Evolutionary conservation across 2,113 vertebrate genomes (phyloP).

Genomic region (Ploceus nigricollis): DNA sequence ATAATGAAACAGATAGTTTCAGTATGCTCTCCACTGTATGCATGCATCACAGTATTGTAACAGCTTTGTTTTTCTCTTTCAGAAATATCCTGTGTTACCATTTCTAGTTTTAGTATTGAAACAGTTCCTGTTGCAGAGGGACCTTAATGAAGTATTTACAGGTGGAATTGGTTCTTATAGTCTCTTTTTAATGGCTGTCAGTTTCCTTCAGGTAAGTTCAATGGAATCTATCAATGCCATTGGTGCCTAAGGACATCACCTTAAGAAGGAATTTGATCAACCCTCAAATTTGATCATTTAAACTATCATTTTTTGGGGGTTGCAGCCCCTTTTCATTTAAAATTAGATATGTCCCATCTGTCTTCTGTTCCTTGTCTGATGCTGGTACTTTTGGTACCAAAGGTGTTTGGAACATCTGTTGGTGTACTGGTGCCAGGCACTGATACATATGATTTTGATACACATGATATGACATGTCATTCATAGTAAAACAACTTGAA

Average conservation of each 20-base stretch:
- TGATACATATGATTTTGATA: neutral
- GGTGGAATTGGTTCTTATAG: slow-evolving; percentile 98
- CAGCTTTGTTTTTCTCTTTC: slow-evolving; percentile 48
- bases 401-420: neutral
- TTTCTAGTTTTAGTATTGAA: slow-evolving; percentile 97
- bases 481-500: neutral
- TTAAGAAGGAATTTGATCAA: neutral
- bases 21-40: neutral
- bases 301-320: neutral
- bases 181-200: slow-evolving; percentile 98
- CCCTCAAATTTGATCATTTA: neutral
- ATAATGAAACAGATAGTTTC: neutral
- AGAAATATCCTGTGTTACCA: slow-evolving; percentile 97
- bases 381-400: neutral
- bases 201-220: slow-evolving; percentile 90
- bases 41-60: neutral
- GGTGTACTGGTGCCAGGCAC: neutral
- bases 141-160: slow-evolving; percentile 98
- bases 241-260: neutral
- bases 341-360: neutral
- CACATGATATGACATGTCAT: neutral
- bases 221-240: neutral
- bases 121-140: slow-evolving; percentile 96
- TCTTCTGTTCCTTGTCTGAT: neutral
- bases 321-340: neutral